These are phyloP conservation scores for Dendronephthya gigantea DNA, from an alignment of 64 coral and sea anemone species.

Conservation along the genomic window DNA sequence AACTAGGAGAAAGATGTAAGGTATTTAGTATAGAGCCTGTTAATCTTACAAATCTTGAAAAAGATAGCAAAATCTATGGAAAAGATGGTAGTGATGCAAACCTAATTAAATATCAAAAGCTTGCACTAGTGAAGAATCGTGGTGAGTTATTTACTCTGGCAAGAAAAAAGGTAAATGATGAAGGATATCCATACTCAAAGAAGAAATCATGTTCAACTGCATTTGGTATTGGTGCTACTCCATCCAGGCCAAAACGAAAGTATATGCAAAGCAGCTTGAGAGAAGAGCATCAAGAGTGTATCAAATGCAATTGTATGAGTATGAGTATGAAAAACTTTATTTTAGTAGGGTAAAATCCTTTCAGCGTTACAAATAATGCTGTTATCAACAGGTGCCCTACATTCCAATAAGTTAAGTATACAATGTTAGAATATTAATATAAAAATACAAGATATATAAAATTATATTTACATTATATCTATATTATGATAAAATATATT, in stretches of 20 bases:
- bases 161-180: conserved; percentile 17
- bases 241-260: background rate
- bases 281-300: conserved; percentile 13
- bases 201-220: conserved; percentile 21
- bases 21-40: no score
- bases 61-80: conserved; percentile 6
- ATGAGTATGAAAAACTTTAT: no score
- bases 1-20: no score
- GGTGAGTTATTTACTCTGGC: conserved; percentile 9
- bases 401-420: no score
- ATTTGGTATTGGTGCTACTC: conserved; percentile 11
- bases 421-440: no score
- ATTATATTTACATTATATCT: no score
- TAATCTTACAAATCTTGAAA: background rate
- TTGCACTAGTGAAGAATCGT: background rate
- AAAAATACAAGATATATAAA: no score
- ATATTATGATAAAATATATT: no score
- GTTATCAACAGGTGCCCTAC: no score
- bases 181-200: conserved; percentile 28
- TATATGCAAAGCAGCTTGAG: conserved; percentile 16
- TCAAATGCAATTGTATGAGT: no score
- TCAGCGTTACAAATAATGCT: no score
- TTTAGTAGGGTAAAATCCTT: no score
- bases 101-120: conserved; percentile 19
- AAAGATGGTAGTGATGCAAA: background rate